Evolutionary conservation across 2,113 vertebrate species (phyloP).

Genomic region (Psephotus haematonotus): DNA sequence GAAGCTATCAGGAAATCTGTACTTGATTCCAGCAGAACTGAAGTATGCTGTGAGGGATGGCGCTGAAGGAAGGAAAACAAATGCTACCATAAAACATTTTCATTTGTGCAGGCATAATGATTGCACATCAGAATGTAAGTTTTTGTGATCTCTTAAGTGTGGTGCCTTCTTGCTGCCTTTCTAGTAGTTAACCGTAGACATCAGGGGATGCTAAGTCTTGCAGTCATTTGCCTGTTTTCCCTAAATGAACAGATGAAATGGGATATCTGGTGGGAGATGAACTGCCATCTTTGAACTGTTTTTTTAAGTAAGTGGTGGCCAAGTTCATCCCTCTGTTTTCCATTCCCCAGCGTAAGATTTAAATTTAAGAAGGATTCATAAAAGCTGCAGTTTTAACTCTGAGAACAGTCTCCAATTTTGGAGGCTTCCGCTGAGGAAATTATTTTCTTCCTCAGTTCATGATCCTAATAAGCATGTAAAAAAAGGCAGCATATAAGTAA

Average conservation of each 20-base stretch:
- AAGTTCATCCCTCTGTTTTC: neutral
- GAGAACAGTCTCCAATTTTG: neutral
- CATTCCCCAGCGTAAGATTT: neutral
- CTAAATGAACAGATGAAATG: neutral
- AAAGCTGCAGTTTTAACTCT: neutral
- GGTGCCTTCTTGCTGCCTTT: neutral
- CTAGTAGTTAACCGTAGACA: neutral
- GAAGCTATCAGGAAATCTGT: neutral
- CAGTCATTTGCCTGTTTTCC: neutral
- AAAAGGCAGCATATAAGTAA: neutral
- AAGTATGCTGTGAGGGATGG: neutral
- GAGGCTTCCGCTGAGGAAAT: neutral
- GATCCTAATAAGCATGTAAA: neutral
- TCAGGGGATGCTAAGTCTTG: neutral
- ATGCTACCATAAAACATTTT: neutral
- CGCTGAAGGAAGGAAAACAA: neutral
- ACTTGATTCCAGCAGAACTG: neutral
- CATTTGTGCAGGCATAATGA: neutral
- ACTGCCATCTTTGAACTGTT: neutral
- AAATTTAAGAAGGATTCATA: neutral
- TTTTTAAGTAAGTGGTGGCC: neutral
- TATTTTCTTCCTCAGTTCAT: neutral
- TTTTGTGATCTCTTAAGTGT: neutral
- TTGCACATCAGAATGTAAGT: rapidly evolving
- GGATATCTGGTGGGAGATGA: neutral